Conservation (phyloP, 2,113 vertebrate genomes). For the Piaya cayana region DNA sequence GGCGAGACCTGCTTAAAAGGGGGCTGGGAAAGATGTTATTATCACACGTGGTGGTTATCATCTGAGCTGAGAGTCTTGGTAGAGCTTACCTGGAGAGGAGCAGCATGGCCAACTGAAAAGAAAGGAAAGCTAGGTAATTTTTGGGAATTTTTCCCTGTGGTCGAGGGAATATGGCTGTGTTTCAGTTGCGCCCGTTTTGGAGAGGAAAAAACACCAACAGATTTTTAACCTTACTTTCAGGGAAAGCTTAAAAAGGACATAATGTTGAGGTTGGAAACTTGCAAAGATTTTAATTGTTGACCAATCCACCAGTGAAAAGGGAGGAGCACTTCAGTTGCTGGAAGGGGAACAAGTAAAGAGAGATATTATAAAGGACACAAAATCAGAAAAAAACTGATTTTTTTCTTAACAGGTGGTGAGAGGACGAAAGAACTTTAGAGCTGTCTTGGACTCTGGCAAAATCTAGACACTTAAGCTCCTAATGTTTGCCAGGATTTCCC, state of each 20-base stretch:
- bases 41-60: rapidly evolving
- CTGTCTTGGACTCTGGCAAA: not conserved
- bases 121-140: rapidly evolving
- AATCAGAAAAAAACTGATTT: rapidly evolving
- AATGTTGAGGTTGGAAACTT: rapidly evolving
- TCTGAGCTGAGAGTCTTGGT: rapidly evolving
- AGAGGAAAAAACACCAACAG: too few species aligned
- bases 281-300: rapidly evolving
- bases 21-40: not conserved
- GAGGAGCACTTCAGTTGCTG: rapidly evolving
- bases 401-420: too few species aligned
- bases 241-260: not conserved
- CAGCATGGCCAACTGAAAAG: rapidly evolving
- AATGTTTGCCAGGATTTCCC: not conserved
- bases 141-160: rapidly evolving
- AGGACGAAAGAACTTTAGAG: not conserved
- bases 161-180: rapidly evolving
- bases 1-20: not conserved
- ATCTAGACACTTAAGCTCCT: not conserved
- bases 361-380: not conserved
- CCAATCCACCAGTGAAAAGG: rapidly evolving
- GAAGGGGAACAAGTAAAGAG: not conserved
- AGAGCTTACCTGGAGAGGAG: rapidly evolving
- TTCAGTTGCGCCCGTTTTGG: not conserved
- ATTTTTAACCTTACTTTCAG: rapidly evolving